Percentiles rank a stretch among this genome's conserved stretches.
These are phyloP conservation scores for Blomia tropicalis DNA, from an alignment of 2,888 invertebrate genomes.

Conservation along the genomic window DNA sequence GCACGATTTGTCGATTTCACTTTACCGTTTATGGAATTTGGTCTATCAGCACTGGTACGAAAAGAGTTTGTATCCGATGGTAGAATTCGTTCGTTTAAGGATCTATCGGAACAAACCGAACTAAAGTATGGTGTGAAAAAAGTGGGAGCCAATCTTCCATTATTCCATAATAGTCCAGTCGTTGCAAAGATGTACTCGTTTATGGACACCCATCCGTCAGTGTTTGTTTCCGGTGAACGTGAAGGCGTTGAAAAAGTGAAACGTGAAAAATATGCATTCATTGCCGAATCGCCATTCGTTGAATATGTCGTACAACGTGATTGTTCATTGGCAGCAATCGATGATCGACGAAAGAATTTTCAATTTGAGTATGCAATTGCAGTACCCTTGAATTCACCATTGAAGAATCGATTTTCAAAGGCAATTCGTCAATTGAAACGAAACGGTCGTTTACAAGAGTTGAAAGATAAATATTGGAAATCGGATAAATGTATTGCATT, in stretches of 20 bases:
- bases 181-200: constrained; percentile 22
- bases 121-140: constrained; percentile 60
- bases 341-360: constrained; percentile 35
- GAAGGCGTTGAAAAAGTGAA: constrained; percentile 48
- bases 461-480: constrained; percentile 21
- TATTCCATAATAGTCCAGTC: constrained; percentile 19
- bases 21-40: constrained; percentile 18
- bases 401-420: constrained; percentile 5
- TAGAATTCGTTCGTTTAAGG: constrained; percentile 43
- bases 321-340: constrained; percentile 42
- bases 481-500: constrained; percentile 9
- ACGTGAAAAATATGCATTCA: constrained; percentile 39
- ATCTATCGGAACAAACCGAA: constrained; percentile 77
- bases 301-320: constrained; percentile 40
- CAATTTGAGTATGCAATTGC: constrained; percentile 23
- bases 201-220: constrained; percentile 21
- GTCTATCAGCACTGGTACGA: constrained; percentile 12
- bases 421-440: constrained; percentile 10
- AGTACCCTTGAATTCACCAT: background rate
- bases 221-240: constrained; percentile 39
- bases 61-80: background rate
- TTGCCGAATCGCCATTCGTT: constrained; percentile 41
- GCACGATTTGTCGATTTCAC: constrained; percentile 19
- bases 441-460: constrained; percentile 2
- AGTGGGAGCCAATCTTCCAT: constrained; percentile 18